Conservation (phyloP, 1,140 invertebrate genomes). For the Pseudomyrmex pallidus region DNA sequence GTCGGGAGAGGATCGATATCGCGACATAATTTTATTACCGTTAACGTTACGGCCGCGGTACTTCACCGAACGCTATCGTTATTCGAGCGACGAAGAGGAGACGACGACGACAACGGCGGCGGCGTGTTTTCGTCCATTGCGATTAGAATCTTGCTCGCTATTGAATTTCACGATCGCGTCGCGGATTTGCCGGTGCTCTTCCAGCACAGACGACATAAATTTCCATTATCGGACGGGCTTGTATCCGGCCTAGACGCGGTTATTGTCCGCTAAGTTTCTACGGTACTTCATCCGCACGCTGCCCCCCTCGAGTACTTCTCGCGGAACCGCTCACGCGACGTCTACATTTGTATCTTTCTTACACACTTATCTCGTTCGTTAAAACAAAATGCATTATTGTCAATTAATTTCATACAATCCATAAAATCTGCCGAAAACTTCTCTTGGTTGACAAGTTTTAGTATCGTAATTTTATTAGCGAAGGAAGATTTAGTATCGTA, state of each 20-base stretch:
- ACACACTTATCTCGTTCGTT: constrained; percentile 33
- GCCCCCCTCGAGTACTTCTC: constrained; percentile 1
- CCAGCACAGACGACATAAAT: constrained; percentile 68
- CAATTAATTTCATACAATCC: not conserved
- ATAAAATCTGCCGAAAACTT: no score
- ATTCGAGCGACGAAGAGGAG: constrained; percentile 8
- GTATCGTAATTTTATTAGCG: no score
- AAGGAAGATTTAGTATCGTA: no score
- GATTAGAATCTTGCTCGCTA: constrained; percentile 69
- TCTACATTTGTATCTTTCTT: not conserved
- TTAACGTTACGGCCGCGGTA: constrained; percentile 22
- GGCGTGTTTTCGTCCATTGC: constrained; percentile 34
- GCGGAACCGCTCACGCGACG: constrained; percentile 14
- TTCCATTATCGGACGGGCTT: constrained; percentile 69
- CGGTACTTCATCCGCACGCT: not conserved
- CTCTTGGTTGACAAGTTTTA: no score
- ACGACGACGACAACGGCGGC: not conserved
- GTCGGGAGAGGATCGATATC: constrained; percentile 12
- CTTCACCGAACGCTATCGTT: constrained; percentile 51
- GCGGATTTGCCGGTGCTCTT: constrained; percentile 12
- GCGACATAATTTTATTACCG: constrained; percentile 16
- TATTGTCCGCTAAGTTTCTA: constrained; percentile 57
- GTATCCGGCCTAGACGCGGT: constrained; percentile 66
- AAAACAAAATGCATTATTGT: not conserved
- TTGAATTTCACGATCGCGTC: constrained; percentile 68